phyloP scores from a whole-genome alignment of 2,888 invertebrate genomes.

The Trachelus troglodyta region DNA sequence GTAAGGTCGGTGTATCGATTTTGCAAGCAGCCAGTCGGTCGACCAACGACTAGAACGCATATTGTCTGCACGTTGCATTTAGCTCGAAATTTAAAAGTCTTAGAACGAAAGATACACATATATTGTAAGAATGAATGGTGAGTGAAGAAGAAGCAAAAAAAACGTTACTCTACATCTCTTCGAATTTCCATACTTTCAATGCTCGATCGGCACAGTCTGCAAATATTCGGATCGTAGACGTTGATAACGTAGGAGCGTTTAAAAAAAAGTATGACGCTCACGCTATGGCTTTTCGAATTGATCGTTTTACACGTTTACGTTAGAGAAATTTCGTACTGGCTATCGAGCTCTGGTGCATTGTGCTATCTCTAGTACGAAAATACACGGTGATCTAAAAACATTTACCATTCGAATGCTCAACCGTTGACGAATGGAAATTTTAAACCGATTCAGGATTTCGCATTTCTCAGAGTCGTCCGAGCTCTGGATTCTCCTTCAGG shows the following conservation, averaged over 20 bases:
- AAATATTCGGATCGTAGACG: background rate
- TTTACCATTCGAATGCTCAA: background rate
- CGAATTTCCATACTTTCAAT: background rate
- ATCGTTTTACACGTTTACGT: background rate
- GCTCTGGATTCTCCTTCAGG: background rate
- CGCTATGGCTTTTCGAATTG: background rate
- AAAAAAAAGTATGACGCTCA: background rate
- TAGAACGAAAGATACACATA: background rate
- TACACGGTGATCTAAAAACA: background rate
- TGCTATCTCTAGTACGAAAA: background rate
- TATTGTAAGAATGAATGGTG: background rate
- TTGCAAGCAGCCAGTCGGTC: slow-evolving; percentile 40
- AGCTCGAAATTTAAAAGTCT: background rate
- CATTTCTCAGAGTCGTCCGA: background rate
- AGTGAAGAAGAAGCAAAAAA: background rate
- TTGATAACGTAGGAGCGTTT: background rate
- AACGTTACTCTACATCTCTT: background rate
- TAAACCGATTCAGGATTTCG: background rate
- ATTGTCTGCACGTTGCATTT: background rate
- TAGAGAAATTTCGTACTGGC: background rate
- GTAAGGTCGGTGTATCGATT: slow-evolving; percentile 45
- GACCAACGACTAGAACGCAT: background rate
- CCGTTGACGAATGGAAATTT: background rate
- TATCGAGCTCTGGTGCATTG: background rate
- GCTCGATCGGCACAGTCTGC: background rate